Conservation (phyloP, 2,113 vertebrate species). For the Oryzias javanicus region DNA sequence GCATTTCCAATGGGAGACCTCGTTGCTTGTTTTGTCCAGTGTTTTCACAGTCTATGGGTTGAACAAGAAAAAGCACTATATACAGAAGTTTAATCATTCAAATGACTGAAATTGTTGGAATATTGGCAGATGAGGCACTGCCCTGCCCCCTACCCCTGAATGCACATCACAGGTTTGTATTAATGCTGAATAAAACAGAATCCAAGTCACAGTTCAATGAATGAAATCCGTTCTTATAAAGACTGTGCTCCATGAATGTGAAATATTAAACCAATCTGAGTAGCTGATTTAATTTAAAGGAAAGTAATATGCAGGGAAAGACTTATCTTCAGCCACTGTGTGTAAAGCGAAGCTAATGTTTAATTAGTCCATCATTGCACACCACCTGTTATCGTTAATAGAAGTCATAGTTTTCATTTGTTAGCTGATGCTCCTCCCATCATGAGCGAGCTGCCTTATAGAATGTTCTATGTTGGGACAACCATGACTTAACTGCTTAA, state of each 20-base stretch:
- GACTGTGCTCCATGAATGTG: conserved; percentile 24
- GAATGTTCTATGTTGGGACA: conserved; percentile 12
- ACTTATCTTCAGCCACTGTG: conserved; percentile 39
- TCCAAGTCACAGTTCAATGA: conserved; percentile 25
- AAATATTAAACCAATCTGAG: conserved; percentile 39
- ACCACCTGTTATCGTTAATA: conserved; percentile 48
- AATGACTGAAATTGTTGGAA: too few relatives aligned
- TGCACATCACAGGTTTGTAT: conserved; percentile 1
- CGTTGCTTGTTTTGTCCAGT: too few relatives aligned
- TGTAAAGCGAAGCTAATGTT: conserved; percentile 34
- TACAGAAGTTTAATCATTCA: too few relatives aligned
- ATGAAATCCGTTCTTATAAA: conserved; percentile 36
- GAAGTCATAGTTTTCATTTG: conserved; percentile 23
- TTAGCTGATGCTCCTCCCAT: conserved; percentile 12
- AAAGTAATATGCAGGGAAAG: conserved; percentile 39
- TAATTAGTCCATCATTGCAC: conserved; percentile 47
- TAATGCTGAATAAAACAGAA: conserved; percentile 13
- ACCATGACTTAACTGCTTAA: conserved; percentile 12
- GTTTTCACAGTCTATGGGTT: too few relatives aligned
- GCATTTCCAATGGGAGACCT: too few relatives aligned
- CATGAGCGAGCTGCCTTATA: conserved; percentile 3
- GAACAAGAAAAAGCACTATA: too few relatives aligned
- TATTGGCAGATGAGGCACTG: too few relatives aligned
- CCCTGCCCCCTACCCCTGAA: too few relatives aligned
- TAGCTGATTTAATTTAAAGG: conserved; percentile 39